phyloP scores from a whole-genome alignment of 1,140 invertebrate genomes.

The Antheraea mylitta region DNA sequence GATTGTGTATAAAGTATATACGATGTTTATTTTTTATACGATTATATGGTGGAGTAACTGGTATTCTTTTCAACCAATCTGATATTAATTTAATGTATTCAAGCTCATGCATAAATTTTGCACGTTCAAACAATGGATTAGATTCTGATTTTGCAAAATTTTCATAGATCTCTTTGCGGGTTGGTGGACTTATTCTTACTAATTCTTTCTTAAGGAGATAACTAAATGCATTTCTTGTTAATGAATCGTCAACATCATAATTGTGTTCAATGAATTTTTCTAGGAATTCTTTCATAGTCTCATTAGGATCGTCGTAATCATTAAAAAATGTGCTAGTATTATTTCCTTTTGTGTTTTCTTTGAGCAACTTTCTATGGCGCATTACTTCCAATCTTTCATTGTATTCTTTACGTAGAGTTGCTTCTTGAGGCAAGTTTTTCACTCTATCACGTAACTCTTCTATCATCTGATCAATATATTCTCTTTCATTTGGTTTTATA shows the following conservation, averaged over 20 bases:
- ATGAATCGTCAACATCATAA: slow-evolving; percentile 32
- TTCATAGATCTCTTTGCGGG: slow-evolving; percentile 28
- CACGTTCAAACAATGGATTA: slow-evolving; percentile 15
- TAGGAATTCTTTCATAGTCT: slow-evolving; percentile 36
- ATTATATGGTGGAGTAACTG: slow-evolving; percentile 34
- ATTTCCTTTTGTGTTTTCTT: not conserved
- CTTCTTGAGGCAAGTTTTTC: slow-evolving; percentile 21
- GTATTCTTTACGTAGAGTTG: not conserved
- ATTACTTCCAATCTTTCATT: not conserved
- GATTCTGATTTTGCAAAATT: slow-evolving; percentile 19
- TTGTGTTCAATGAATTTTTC: slow-evolving; percentile 38
- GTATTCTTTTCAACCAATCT: slow-evolving; percentile 42
- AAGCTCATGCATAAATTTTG: slow-evolving; percentile 34
- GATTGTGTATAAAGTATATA: slow-evolving; percentile 33
- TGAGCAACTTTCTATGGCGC: not conserved
- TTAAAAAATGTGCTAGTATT: not conserved
- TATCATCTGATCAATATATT: slow-evolving; percentile 22
- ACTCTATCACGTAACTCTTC: slow-evolving; percentile 28
- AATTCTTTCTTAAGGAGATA: slow-evolving; percentile 38
- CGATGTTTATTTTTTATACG: slow-evolving; percentile 22
- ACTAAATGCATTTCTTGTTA: slow-evolving; percentile 31
- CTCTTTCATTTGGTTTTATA: slow-evolving; percentile 21
- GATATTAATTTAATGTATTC: slow-evolving; percentile 42
- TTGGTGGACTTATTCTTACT: slow-evolving; percentile 28
- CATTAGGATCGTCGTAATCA: slow-evolving; percentile 17